A percentile compares a stretch with the other conserved stretches of the same genome.
Evolutionary conservation across 2,888 invertebrate genomes (phyloP).

Genomic region (Eurois occulta): DNA sequence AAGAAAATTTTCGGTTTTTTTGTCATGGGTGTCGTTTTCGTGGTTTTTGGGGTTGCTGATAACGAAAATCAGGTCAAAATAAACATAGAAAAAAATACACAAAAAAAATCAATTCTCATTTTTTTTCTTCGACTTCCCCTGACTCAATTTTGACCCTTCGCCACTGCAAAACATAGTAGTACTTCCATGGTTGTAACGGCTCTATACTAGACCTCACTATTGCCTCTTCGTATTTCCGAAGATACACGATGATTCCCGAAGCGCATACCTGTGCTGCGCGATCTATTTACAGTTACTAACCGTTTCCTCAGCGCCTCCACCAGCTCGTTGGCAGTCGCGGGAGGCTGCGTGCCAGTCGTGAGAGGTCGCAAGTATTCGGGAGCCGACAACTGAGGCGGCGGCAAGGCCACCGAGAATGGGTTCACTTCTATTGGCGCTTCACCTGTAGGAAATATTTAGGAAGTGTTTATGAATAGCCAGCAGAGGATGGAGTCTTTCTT

Average conservation of each 20-base stretch:
- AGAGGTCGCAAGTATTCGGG: conserved; percentile 83
- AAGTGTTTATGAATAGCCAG: neutral
- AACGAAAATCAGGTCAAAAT: no score
- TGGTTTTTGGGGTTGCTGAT: no score
- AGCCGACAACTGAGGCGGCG: conserved; percentile 73
- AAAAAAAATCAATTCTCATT: no score
- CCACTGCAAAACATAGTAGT: no score
- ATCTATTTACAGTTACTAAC: conserved; percentile 61
- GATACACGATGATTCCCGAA: neutral
- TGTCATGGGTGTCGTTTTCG: no score
- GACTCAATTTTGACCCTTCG: no score
- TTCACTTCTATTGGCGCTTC: conserved; percentile 80
- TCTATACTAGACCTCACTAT: neutral
- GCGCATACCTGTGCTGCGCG: neutral
- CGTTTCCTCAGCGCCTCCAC: conserved; percentile 76
- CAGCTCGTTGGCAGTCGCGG: conserved; percentile 75
- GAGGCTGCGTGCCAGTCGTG: conserved; percentile 67
- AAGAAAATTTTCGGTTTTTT: no score
- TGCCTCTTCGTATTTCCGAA: neutral
- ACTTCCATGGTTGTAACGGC: no score
- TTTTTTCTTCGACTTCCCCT: no score
- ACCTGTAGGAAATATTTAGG: conserved; percentile 61
- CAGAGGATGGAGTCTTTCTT: neutral
- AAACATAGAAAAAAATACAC: no score
- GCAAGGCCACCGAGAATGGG: conserved; percentile 82